Conservation (phyloP, 2,113 vertebrate species). For the Meles meles region DNA sequence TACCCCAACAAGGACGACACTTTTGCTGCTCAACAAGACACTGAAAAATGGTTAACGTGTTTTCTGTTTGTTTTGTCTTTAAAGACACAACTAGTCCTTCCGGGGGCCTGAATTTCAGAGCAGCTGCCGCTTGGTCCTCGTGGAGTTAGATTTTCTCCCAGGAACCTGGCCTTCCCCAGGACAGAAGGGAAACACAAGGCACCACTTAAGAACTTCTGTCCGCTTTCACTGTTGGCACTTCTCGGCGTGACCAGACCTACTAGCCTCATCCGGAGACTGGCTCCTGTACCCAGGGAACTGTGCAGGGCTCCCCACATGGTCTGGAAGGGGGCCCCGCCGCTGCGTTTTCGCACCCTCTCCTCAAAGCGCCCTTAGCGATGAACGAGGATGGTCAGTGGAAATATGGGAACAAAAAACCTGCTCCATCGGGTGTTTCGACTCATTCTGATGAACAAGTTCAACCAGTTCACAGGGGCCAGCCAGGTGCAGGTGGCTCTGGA, state of each 20-base stretch:
- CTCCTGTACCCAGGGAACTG: not conserved
- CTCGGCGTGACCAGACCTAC: no score
- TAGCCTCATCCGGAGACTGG: not conserved
- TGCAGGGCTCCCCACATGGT: no score
- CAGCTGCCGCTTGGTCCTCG: rapidly evolving
- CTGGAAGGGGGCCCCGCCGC: not conserved
- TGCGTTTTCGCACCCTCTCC: rapidly evolving
- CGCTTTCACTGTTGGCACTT: not conserved
- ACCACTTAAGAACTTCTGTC: not conserved
- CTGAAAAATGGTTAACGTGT: not conserved
- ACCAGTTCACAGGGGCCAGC: not conserved
- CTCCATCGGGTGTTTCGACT: not conserved
- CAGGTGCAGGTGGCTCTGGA: not conserved
- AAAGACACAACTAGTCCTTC: not conserved
- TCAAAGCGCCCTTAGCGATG: not conserved
- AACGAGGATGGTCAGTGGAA: not conserved
- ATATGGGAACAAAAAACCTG: rapidly evolving
- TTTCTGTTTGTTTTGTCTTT: not conserved
- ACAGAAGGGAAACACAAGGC: not conserved
- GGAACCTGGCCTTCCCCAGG: not conserved
- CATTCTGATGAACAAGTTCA: not conserved
- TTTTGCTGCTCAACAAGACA: not conserved
- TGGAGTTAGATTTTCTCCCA: not conserved
- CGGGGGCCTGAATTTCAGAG: not conserved
- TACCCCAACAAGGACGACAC: no score